phyloP scores from a whole-genome alignment of 2,113 vertebrate genomes.

The Mesembrinibis cayennensis region DNA sequence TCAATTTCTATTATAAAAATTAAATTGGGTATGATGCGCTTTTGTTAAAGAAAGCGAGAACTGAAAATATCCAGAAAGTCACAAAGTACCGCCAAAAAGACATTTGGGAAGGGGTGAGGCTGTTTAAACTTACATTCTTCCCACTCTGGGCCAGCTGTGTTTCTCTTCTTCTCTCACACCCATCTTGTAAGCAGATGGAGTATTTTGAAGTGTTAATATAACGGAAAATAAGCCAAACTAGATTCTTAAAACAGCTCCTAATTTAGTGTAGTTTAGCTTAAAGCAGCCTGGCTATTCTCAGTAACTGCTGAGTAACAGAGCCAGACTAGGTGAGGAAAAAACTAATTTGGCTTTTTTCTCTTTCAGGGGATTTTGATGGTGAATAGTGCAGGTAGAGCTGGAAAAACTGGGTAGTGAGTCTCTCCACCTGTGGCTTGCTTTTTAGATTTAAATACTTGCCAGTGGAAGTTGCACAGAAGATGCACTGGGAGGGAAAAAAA shows the following conservation, averaged over 20 bases:
- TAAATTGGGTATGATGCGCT: slow-evolving; percentile 50
- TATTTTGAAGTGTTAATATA: slow-evolving; percentile 61
- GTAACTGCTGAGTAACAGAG: neutral
- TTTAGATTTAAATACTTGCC: neutral
- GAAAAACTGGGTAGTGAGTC: neutral
- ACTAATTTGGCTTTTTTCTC: neutral
- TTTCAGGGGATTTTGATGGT: neutral
- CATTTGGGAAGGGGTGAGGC: slow-evolving; percentile 61
- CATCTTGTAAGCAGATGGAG: slow-evolving; percentile 67
- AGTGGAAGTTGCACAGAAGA: neutral
- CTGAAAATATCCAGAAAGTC: slow-evolving; percentile 65
- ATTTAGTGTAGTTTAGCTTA: slow-evolving; percentile 19
- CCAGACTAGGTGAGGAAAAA: slow-evolving; percentile 10
- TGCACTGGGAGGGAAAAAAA: rapidly evolving
- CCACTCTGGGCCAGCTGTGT: slow-evolving; percentile 50
- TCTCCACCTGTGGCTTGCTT: neutral
- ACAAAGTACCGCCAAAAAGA: slow-evolving; percentile 43
- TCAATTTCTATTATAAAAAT: slow-evolving; percentile 46
- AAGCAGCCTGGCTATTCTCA: slow-evolving; percentile 6
- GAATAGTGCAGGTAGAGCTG: neutral
- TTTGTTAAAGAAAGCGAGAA: slow-evolving; percentile 47
- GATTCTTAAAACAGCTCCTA: slow-evolving; percentile 42
- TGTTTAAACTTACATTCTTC: slow-evolving; percentile 61
- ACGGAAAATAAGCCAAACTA: slow-evolving; percentile 20
- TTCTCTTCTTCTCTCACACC: slow-evolving; percentile 51